Evolutionary conservation across 1,140 invertebrate genomes (phyloP), one percentile per base, ranked within the genome.

Genomic region (Chymomyza costata): DNA sequence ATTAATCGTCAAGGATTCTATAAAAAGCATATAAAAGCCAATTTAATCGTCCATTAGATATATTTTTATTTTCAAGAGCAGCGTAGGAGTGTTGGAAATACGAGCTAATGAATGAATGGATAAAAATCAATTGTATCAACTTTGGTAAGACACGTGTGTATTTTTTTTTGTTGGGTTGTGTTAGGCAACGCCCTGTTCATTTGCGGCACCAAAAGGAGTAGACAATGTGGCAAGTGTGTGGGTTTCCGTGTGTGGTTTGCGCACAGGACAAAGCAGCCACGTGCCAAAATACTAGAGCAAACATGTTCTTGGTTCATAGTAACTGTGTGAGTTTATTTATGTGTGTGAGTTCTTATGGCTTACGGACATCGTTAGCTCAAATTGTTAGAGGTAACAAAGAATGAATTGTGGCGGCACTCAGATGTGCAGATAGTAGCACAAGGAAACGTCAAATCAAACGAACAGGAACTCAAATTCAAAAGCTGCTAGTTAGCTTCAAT

Each of bases 361-460:
- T 54, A 73, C 64, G 73, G 60, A 73, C 67, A 71, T 80, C 67
- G 73, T 78, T 78, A 80, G 73, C 56, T 19, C 67, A 80, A 78
- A 78, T 78, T 80, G 67, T 80, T 71, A 46, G 53, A 53, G 48
- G 46, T 58, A 45, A 52, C 44, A 60, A 52, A 48, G n/a, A n/a
- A n/a, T n/a, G n/a, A n/a, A n/a, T n/a, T n/a, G n/a, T 34, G 5
- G n/a, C 5, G 31, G 31, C 31, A 34, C 5, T 11, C 13, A 38
- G 49, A 49, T 35, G 17, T 51, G 34, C 46, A 50, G 47, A 68
- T 55, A 17, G 35, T 19, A 35, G 45, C 39, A 44, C 28, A 50
- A 40, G 34, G 16, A 46, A 34, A 30, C 39, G 38, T 40, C 28
- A 57, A 68, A 56, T 64, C 45, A 59, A 61, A 57, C 19, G 53